These are phyloP conservation scores for Pristionchus mayeri DNA, from an alignment of 2,888 invertebrate species.

Conservation along the genomic window DNA sequence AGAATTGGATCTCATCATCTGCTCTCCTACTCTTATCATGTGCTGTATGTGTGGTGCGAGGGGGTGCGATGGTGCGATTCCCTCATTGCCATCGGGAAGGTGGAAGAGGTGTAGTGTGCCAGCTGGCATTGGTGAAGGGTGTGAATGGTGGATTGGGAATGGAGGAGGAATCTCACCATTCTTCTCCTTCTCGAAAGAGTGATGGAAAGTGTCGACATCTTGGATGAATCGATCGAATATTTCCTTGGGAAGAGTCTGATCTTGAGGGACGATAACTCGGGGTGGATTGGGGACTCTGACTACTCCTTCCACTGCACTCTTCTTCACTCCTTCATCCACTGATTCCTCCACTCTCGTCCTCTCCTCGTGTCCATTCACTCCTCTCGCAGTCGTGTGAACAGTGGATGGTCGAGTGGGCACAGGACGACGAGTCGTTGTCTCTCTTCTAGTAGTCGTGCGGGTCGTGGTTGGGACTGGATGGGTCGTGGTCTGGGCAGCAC, in stretches of 20 bases:
- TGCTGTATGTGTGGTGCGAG: conserved; percentile 23
- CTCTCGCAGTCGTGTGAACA: neutral
- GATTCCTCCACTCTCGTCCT: neutral
- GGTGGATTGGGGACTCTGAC: conserved; percentile 47
- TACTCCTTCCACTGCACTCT: conserved; percentile 11
- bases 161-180: conserved; percentile 48
- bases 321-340: conserved; percentile 23
- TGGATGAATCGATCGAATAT: conserved; percentile 49
- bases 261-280: conserved; percentile 43
- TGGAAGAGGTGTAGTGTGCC: neutral
- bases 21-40: conserved; percentile 46
- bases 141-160: conserved; percentile 20
- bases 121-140: neutral
- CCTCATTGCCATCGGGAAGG: conserved; percentile 1
- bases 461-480: neutral
- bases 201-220: conserved; percentile 48
- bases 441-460: neutral
- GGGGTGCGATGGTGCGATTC: conserved; percentile 9
- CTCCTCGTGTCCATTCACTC: conserved; percentile 11
- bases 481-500: neutral
- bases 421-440: neutral
- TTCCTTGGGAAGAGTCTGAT: conserved; percentile 48
- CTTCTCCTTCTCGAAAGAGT: conserved; percentile 38
- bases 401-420: neutral
- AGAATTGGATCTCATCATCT: conserved; percentile 22